phyloP scores from a whole-genome alignment of 2,797 vertebrate genomes.

The Hydrophis major region DNA sequence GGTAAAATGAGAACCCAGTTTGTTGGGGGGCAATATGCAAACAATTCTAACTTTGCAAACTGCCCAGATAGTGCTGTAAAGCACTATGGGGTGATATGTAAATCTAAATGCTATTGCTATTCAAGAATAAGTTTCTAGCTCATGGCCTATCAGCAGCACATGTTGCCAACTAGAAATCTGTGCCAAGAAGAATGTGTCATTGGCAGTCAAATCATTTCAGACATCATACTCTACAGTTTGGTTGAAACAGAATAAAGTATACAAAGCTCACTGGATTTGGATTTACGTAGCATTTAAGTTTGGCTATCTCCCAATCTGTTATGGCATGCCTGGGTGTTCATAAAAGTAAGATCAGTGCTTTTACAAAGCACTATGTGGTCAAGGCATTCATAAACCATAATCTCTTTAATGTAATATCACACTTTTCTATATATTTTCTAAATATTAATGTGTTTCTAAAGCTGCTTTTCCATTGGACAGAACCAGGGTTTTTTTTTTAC shows the following conservation, averaged over 20 bases:
- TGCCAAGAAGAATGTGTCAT: not conserved
- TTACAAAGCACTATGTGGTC: constrained; percentile 1
- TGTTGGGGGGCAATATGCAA: not conserved
- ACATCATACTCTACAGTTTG: not conserved
- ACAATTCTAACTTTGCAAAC: not conserved
- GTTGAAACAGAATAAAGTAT: not conserved
- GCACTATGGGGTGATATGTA: not conserved
- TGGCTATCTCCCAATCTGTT: not conserved
- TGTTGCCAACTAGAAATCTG: not conserved
- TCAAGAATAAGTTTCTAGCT: not conserved
- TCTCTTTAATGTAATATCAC: not conserved
- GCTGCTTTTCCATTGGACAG: not conserved
- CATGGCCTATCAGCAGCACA: not conserved
- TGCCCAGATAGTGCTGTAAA: not conserved
- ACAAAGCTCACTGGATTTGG: not conserved
- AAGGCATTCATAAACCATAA: not conserved
- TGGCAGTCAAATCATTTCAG: not conserved
- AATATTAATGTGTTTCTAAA: no score
- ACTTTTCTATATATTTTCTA: not conserved
- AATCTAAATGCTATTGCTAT: not conserved
- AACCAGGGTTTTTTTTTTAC: not conserved
- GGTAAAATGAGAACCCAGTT: not conserved
- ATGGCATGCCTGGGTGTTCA: not conserved
- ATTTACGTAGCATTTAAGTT: not conserved
- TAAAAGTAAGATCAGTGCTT: not conserved